Percentiles rank a stretch among this genome's conserved stretches.
These are phyloP conservation scores for Crenuchus spilurus DNA, from an alignment of 2,797 vertebrate genomes.

Conservation along the genomic window DNA sequence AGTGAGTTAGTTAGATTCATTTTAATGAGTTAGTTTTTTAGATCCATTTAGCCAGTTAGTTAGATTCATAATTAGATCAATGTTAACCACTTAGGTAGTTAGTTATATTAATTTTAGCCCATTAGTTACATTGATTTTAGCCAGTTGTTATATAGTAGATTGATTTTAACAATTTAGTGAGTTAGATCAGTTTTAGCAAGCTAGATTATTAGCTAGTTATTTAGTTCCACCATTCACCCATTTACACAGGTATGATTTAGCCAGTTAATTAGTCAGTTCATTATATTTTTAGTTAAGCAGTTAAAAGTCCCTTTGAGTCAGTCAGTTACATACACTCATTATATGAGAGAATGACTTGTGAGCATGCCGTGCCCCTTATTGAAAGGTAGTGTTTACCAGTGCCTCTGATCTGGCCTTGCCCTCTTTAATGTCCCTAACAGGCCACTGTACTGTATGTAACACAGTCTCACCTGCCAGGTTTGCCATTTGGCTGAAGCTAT, in stretches of 20 bases:
- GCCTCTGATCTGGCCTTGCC: constrained; percentile 51
- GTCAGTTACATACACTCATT: not conserved
- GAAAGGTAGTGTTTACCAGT: constrained; percentile 31
- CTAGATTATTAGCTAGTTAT: not conserved
- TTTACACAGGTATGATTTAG: not conserved
- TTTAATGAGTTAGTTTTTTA: too few relatives aligned
- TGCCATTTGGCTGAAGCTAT: constrained; percentile 1
- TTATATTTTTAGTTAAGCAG: too few relatives aligned
- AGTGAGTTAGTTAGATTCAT: too few relatives aligned
- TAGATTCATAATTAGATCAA: too few relatives aligned
- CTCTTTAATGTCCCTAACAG: constrained; percentile 52
- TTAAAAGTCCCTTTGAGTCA: too few relatives aligned
- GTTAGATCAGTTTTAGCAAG: too few relatives aligned
- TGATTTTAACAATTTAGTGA: not conserved
- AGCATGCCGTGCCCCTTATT: too few relatives aligned
- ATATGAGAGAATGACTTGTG: constrained; percentile 18
- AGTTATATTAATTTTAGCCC: not conserved
- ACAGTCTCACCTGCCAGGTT: not conserved
- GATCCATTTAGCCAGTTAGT: not conserved
- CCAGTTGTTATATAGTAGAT: not conserved
- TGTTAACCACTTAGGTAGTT: too few relatives aligned
- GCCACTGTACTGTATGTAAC: constrained; percentile 45
- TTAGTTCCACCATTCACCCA: not conserved
- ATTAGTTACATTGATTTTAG: not conserved
- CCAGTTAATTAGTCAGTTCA: not conserved